phyloP scores from a whole-genome alignment of 2,888 invertebrate genomes.

The Hemicrepidius hirtus region DNA sequence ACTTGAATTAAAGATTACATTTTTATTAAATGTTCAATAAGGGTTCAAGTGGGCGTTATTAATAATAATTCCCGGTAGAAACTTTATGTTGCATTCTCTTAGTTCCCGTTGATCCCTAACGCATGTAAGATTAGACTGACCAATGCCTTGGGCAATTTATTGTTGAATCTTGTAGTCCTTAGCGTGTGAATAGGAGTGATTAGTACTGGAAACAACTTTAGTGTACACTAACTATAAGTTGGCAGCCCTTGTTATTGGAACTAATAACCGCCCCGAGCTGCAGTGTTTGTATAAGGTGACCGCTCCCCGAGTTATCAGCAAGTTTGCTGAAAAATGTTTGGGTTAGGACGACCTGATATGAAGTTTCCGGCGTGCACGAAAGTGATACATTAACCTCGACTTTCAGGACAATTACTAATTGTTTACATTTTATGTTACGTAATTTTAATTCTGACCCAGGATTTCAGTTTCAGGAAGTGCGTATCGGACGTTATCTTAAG shows the following conservation, averaged over 20 bases:
- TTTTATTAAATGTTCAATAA: too few relatives aligned
- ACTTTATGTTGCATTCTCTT: background rate
- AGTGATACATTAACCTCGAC: slow-evolving; percentile 31
- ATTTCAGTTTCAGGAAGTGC: slow-evolving; percentile 13
- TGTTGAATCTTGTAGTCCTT: slow-evolving; percentile 58
- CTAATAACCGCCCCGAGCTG: slow-evolving; percentile 68
- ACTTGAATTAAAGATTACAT: too few relatives aligned
- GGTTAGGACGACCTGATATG: slow-evolving; percentile 48
- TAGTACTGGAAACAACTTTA: slow-evolving; percentile 65
- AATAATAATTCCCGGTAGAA: background rate
- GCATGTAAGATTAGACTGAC: slow-evolving; percentile 62
- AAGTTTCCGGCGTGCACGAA: slow-evolving; percentile 44
- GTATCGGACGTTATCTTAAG: slow-evolving; percentile 19
- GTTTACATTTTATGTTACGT: slow-evolving; percentile 1
- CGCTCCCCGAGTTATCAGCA: slow-evolving; percentile 63
- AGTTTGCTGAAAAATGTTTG: slow-evolving; percentile 54
- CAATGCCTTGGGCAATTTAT: slow-evolving; percentile 64
- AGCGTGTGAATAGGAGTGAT: slow-evolving; percentile 67
- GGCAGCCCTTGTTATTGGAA: slow-evolving; percentile 67
- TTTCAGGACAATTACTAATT: slow-evolving; percentile 20
- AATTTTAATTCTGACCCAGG: background rate
- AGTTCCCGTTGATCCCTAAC: background rate
- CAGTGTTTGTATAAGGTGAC: slow-evolving; percentile 66
- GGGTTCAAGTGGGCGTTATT: too few relatives aligned
- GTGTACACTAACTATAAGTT: slow-evolving; percentile 58